Evolutionary conservation across 2,113 vertebrate genomes (phyloP).

Genomic region (Thermophis baileyi): DNA sequence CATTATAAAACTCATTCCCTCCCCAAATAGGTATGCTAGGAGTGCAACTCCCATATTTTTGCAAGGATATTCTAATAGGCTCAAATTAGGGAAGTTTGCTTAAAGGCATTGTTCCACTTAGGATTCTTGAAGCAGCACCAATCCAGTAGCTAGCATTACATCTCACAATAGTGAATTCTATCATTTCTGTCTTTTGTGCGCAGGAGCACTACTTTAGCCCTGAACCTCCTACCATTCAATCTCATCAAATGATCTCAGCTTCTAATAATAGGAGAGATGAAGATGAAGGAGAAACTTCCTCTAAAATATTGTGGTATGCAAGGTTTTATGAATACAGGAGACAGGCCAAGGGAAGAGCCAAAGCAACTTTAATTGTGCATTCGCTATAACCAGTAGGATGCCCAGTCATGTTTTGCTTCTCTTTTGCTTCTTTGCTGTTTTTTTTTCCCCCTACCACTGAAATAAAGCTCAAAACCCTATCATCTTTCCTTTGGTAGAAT

Average conservation of each 20-base stretch:
- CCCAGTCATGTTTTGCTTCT: neutral
- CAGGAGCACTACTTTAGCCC: neutral
- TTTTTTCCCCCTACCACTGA: neutral
- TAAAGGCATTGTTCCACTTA: too few relatives aligned
- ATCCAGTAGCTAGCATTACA: neutral
- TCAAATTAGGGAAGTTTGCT: too few relatives aligned
- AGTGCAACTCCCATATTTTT: neutral
- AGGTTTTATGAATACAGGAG: constrained; percentile 16
- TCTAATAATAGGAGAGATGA: neutral
- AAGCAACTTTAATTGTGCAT: constrained; percentile 3
- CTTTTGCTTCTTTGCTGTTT: neutral
- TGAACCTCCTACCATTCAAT: neutral
- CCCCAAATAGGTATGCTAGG: neutral
- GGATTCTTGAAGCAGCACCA: too few relatives aligned
- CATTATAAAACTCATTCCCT: neutral
- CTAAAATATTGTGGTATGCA: neutral
- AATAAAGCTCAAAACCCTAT: constrained; percentile 14
- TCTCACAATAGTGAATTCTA: neutral
- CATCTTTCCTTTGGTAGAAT: constrained; percentile 19
- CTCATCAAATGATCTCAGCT: neutral
- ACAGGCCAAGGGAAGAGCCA: neutral
- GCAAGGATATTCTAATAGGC: too few relatives aligned
- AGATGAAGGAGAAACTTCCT: neutral
- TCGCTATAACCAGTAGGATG: constrained; percentile 12
- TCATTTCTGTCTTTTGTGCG: neutral